Evolutionary conservation across 2,888 invertebrate species (phyloP), one percentile per base, ranked within the genome.

Genomic region (Lottia scabra): DNA sequence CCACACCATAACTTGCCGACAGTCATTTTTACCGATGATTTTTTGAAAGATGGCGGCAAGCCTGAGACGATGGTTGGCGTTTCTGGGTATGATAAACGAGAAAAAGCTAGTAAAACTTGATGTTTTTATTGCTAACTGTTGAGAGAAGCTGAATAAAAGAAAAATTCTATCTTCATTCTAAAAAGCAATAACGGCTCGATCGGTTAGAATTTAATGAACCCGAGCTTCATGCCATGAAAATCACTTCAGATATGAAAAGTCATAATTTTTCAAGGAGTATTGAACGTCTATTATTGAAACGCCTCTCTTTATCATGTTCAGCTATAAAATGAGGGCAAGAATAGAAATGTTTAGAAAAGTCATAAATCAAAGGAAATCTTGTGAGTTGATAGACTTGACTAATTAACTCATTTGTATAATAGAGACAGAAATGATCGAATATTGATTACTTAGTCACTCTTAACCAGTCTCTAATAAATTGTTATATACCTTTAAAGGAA

Each of bases 391-490:
- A 65, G 75, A 69, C 75, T 75, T 68, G 74, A 76, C 76, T 79
- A 79, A 79, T 79, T 77, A 79, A 79, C 77, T 77, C 75, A 79
- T 79, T 79, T 79, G 79, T 79, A 77, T 75, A 77, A 79, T 79
- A 79, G 79, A 79, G 76, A 77, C 72, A 77, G 76, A 77, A 79
- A 79, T 79, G 76, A 77, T 77, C 56, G 56, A 56, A 23, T 56
- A 56, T 56, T 13, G 56, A 56, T 56, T 23, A 23, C 12, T 12
- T 56, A 56, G 56, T 38, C 38, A 5, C 8, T 5, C 5, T 38
- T 38, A 8, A 6, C 38, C 5, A 38, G 38, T 38, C 38, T 38
- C 38, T 38, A 38, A 38, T 38, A 38, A 38, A 38, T 38, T 38
- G 38, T 38, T 8, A 10, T 38, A 10, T 38, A 38, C 10, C 38